These are phyloP conservation scores for Teleiodes luculella DNA, from an alignment of 2,888 invertebrate genomes.

Conservation along the genomic window DNA sequence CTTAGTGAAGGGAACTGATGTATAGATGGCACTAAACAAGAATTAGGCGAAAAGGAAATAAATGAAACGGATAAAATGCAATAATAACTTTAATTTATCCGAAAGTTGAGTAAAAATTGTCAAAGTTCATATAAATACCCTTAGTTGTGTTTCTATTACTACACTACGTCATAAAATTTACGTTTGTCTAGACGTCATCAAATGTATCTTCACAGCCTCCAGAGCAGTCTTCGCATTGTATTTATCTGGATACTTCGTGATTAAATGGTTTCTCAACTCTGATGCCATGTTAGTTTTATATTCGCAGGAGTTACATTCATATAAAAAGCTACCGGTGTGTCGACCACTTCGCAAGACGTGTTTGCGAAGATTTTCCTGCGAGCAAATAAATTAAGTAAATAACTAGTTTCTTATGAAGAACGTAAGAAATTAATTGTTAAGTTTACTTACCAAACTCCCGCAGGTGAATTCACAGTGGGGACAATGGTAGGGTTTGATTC, in stretches of 20 bases:
- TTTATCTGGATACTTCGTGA: constrained; percentile 72
- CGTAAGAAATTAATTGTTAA: neutral
- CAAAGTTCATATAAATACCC: neutral
- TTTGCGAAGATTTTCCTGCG: constrained; percentile 91
- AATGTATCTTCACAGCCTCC: constrained; percentile 53
- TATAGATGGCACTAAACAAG: too few relatives aligned
- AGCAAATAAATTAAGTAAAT: constrained; percentile 22
- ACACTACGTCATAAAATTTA: neutral
- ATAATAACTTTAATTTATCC: too few relatives aligned
- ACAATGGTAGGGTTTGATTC: constrained; percentile 90
- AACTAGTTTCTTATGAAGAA: too few relatives aligned
- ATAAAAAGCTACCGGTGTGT: constrained; percentile 87
- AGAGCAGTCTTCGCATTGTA: constrained; percentile 74
- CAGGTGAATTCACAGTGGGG: constrained; percentile 89
- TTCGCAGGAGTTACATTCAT: constrained; percentile 85
- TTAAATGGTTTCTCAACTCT: constrained; percentile 82
- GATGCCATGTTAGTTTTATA: constrained; percentile 81
- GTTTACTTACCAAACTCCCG: constrained; percentile 83
- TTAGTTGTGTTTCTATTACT: neutral
- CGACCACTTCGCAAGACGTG: constrained; percentile 88
- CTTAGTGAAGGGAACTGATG: too few relatives aligned
- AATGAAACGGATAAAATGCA: too few relatives aligned
- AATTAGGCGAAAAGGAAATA: too few relatives aligned
- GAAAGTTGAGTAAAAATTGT: too few relatives aligned
- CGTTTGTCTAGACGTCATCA: constrained; percentile 32